Percentiles rank a stretch among this genome's conserved stretches.
These are phyloP conservation scores for Clarias gariepinus DNA, from an alignment of 2,113 vertebrate species.

Conservation along the genomic window DNA sequence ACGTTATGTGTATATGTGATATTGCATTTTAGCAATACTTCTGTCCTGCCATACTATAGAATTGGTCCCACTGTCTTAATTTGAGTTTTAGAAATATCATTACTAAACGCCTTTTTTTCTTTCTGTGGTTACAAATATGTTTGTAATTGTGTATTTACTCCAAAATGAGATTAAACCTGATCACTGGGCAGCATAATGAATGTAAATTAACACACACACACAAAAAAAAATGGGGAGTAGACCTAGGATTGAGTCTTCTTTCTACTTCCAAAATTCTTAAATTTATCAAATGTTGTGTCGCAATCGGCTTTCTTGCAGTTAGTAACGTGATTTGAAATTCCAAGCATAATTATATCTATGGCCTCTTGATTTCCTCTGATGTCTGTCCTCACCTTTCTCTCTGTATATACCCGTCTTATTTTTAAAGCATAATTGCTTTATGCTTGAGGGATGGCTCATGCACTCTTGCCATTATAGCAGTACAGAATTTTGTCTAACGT, in stretches of 20 bases:
- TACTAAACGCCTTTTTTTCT: conserved; percentile 31
- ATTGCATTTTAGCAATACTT: conserved; percentile 36
- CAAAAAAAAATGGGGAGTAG: neutral
- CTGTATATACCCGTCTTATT: conserved; percentile 35
- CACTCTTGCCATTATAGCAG: conserved; percentile 39
- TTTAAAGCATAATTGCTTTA: neutral
- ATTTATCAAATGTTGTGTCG: conserved; percentile 8
- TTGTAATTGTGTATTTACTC: conserved; percentile 52
- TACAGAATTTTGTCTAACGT: conserved; percentile 27
- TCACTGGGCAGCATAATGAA: conserved; percentile 66
- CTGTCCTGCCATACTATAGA: neutral
- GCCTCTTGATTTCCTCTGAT: conserved; percentile 17
- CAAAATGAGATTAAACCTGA: conserved; percentile 52
- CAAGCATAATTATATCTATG: conserved; percentile 18
- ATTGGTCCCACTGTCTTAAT: conserved; percentile 4
- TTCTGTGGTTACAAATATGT: conserved; percentile 13
- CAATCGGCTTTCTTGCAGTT: conserved; percentile 43
- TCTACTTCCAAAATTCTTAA: neutral
- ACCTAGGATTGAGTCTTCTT: neutral
- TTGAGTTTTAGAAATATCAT: neutral
- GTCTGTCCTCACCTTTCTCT: conserved; percentile 37
- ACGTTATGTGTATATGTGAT: conserved; percentile 1
- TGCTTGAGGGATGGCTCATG: conserved; percentile 37
- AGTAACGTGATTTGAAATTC: conserved; percentile 21
- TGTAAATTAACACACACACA: conserved; percentile 53